Conservation (phyloP, 2,797 vertebrate genomes). For the Apogon talboti region DNA sequence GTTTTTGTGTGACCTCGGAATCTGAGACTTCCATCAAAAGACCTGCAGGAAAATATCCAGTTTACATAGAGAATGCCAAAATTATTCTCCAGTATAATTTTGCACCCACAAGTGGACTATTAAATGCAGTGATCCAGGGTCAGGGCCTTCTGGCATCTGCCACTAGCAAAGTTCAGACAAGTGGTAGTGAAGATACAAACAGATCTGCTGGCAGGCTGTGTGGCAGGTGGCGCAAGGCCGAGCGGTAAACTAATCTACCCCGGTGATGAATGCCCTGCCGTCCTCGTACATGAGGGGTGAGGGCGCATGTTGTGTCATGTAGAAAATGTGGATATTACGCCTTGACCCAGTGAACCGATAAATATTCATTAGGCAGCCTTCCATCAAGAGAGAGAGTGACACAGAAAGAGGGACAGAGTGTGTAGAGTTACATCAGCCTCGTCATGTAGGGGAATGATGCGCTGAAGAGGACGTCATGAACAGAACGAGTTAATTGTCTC, state of each 20-base stretch:
- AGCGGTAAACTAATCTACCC: conserved; percentile 54
- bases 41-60: background rate
- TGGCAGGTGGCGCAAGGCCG: conserved; percentile 66
- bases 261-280: conserved; percentile 66
- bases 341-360: conserved; percentile 71
- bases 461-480: conserved; percentile 1
- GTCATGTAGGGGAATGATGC: conserved; percentile 28
- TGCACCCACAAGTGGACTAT: conserved; percentile 13
- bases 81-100: background rate
- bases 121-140: conserved; percentile 28
- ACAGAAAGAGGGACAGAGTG: background rate
- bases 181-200: conserved; percentile 61
- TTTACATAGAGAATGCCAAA: background rate
- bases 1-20: conserved; percentile 11
- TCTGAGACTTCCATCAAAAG: conserved; percentile 23
- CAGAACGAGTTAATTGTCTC: conserved; percentile 1
- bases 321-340: conserved; percentile 65
- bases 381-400: background rate
- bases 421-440: conserved; percentile 28
- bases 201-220: conserved; percentile 46
- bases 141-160: conserved; percentile 31
- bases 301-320: conserved; percentile 32
- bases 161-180: conserved; percentile 16
- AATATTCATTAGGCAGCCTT: conserved; percentile 69
- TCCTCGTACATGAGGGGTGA: conserved; percentile 45